Base-by-base conservation (phyloP, 2,113 vertebrate genomes). In the Zosterops lateralis region DNA sequence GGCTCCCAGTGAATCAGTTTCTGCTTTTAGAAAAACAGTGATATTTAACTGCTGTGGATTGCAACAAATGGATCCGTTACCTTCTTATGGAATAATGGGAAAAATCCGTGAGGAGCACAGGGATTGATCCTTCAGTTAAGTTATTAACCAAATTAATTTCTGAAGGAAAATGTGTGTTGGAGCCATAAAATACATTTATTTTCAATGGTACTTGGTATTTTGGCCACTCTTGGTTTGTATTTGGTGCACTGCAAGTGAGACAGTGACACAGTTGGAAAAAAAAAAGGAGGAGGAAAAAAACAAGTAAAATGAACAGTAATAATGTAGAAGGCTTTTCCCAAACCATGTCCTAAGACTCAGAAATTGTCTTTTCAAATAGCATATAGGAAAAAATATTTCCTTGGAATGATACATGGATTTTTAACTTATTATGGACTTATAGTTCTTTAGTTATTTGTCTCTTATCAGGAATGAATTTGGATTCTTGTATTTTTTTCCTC, bases 211-310 rank as follows among this genome's bases (percentile, higher is more conserved):
- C 4, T 50, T 71, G 20, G 4, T 34, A 3, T 16, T 9, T 61
- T 74, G 56, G 14, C 22, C 34, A 18, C 3, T 61, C 58, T 38
- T 22, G 12, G 32, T 66, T 89, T 53, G 25, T 31, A 16, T 73
- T 80, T 80, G 44, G 12, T 75, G 62, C 2, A 5, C 47, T 89
- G 31, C 5, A 25, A 42, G 60, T 65, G 24, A 13, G 17, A 17
- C 1, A 21, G 22, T n/a, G 36, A 19, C 9, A 72, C 18, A 66
- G 25, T 1, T 14, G 3, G 29, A 21, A 1, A 5, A 8, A 14
- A 11, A 3, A n/a, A 6, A 6, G 2, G 4, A 6, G 4, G 13
- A 31, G 14, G 8, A 25, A 51, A 50, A 50, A 40, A 75, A 6
- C 10, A 17, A 15, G 14, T 21, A 17, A 65, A 82, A 45, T 34